Base-by-base conservation (phyloP, 2,113 vertebrate species). In the Hemiprocne comata region DNA sequence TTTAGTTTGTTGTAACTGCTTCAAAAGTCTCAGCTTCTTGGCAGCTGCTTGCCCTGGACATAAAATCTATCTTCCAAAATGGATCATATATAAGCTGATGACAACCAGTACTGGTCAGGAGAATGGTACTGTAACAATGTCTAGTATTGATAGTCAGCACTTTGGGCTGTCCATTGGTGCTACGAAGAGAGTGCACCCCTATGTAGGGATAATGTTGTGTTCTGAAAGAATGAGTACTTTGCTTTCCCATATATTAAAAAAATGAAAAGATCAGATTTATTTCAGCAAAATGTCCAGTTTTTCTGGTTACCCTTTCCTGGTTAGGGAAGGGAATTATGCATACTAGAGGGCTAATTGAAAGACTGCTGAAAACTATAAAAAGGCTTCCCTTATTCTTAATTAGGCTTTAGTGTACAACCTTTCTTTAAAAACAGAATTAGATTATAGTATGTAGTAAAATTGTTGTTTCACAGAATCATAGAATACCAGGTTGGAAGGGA, bases 131-230 rank as follows among this genome's bases (percentile, higher is more conserved):
- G 13, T 31, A 13, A 6, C 15, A 21, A 1, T 1, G 7, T 13
- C 10, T 3, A 7, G 5, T 29, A 3, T 2, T 2, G 7, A 5
- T 53, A 33, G 26, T 38, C 31, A 21, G 34, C 6, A 3, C 23
- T 62, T 67, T 9, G 0, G 3, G 8, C 6, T 11, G 11, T 9
- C 18, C 34, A 0, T 0, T 6, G 18, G 3, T 23, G 23, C 33
- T 62, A 24, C 55, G 26, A 19, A 50, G 21, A 61, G 31, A 54
- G 34, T 0, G 0, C 16, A 62, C 11, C 21, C 18, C 65, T 19
- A 0, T 4, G 25, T 6, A 11, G 25, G 21, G 18, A 7, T 10
- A 13, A 9, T 7, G 5, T 26, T 46, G 26, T 33, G 5, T 21
- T 76, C 64, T 64, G 33, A 34, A 29, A 40, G 28, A 65, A 21